Conservation (phyloP, 2,888 invertebrate genomes). For the Tenthredo notha region DNA sequence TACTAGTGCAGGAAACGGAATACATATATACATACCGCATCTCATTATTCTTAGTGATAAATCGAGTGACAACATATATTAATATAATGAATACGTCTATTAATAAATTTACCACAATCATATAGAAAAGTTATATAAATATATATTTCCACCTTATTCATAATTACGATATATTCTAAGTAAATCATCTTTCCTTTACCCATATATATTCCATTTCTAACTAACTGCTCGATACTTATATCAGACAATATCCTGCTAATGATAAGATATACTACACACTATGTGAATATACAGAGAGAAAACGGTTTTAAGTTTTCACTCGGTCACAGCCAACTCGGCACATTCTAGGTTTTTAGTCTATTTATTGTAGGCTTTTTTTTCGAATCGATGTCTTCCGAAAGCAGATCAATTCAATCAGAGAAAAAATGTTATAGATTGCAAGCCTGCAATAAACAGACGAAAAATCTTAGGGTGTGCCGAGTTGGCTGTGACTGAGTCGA, state of each 20-base stretch:
- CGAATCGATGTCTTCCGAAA: no score
- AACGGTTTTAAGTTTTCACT: no score
- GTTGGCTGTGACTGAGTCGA: no score
- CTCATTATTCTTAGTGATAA: not conserved
- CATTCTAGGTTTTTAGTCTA: no score
- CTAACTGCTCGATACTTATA: not conserved
- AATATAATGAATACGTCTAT: not conserved
- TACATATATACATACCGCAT: not conserved
- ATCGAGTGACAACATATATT: not conserved
- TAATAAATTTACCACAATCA: not conserved
- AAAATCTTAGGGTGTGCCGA: no score
- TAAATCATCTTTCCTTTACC: not conserved
- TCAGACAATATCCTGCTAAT: not conserved
- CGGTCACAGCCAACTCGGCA: no score
- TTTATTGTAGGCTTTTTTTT: no score
- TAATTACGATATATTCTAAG: not conserved
- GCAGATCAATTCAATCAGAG: no score
- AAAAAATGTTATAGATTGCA: no score
- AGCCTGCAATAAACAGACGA: no score
- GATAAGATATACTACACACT: not conserved
- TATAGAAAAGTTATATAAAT: not conserved
- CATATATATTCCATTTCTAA: not conserved
- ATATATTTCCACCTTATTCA: constrained; percentile 1
- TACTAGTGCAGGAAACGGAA: not conserved
- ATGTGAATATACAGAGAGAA: no score